Evolutionary conservation across 2,888 invertebrate species (phyloP), one percentile per base, ranked within the genome.

Genomic region (Agonum fuliginosum): DNA sequence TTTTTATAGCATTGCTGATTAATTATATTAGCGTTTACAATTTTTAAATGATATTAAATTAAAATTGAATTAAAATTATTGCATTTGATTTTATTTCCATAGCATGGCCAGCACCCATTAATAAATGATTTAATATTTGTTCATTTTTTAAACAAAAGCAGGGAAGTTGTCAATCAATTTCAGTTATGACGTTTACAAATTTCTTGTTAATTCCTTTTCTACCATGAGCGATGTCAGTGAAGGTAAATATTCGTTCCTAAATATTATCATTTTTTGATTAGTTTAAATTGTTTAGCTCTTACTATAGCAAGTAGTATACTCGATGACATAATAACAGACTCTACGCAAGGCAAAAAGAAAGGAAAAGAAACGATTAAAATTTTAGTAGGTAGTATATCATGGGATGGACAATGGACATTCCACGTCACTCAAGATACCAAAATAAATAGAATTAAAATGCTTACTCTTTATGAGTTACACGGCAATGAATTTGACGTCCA

Each of bases 341-440:
- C 54, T 37, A 43, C 58, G 2, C 27, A 65, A 34, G 27, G 27
- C 14, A 74, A 74, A 14, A 58, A 37, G 30, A 74, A 74, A 67
- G 6, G 20, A 24, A 58, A 54, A 58, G 58, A 77, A 41, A 58
- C 27, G 14, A 54, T 77, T 24, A 37, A 54, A n/a, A 43, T 77
- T 17, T 43, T 54, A 17, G 77, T 77, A 10, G 69, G 70, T 6
- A 77, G 77, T 58, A 43, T 77, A 12, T 69, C 34, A 19, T 77
- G 77, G 77, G 58, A 69, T 3, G 77, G 70, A 4, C 17, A 43
- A 22, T 77, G 77, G 77, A 70, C 43, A 5, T 77, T 77, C 54
- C 22, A 70, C 27, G 70, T 77, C 2, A 70, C 77, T 3, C 30
- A 51, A 12, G 77, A 70, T 14, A 70, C 70, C 12, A 54, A 70